Base-by-base conservation (phyloP, 2,888 invertebrate species). In the Proisotoma minuta region DNA sequence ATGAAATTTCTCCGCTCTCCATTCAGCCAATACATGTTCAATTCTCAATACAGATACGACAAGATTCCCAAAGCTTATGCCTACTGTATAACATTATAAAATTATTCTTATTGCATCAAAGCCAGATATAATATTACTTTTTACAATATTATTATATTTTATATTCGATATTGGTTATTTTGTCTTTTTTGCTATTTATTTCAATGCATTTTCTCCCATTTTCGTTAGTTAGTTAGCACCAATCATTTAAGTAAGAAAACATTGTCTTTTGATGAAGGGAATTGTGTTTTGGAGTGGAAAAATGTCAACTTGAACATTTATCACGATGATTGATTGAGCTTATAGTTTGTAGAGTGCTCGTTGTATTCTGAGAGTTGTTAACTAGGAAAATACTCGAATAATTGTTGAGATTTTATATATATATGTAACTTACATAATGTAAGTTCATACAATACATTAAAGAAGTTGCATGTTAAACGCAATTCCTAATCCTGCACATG, bases 271-370 rank as follows among this genome's bases (percentile, higher is more conserved):
- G 58, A 26, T 34, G 34, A 23, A 57, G 57, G 26, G 22, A 20
- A 20, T 51, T 59, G 59, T 51, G 20, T 22, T 29, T 15, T 50
- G 51, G 27, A 59, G 59, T 51, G 59, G 51, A 59, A 59, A 59
- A 59, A 59, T 59, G 59, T 59, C 59, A 59, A 34, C 39, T 39
- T 23, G 23, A 29, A 59, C 59, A 59, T 59, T 59, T 59, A 59
- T 20, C 52, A 52, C 43, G 20, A 59, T 59, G 59, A 59, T 59
- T 51, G 59, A 59, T 59, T 51, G 59, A 51, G 40, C 50, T 34
- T 50, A 51, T 34, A 39, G 51, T 24, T 28, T 50, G 40, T 51
- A 40, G 29, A 50, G 22, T 12, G 51, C 12, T 5, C 10, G 12
- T 5, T 8, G 47, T 47, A 20, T 18, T 47, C 5, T 47, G n/a